Evolutionary conservation across 2,888 invertebrate species (phyloP).

Genomic region (Oscheius sp.): DNA sequence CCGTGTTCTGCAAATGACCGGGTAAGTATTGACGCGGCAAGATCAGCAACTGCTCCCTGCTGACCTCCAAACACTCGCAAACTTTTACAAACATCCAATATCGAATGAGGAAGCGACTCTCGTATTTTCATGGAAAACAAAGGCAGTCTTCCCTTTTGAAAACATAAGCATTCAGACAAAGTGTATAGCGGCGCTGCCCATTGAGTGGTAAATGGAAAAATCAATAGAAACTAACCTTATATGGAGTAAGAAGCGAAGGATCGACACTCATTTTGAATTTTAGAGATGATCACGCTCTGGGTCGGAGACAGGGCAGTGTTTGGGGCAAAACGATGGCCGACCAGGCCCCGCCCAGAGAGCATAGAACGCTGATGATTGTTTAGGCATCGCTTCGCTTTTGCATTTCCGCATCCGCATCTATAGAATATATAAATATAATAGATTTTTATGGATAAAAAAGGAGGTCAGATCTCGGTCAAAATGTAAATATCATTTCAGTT

Average conservation of each 20-base stretch:
- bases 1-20: slow-evolving; percentile 46
- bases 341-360: slow-evolving; percentile 6
- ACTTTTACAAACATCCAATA: neutral
- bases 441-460: no score
- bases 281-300: slow-evolving; percentile 14
- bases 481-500: no score
- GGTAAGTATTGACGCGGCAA: neutral
- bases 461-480: no score
- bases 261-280: slow-evolving; percentile 54
- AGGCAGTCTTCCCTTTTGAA: no score
- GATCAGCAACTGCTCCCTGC: neutral
- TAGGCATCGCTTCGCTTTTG: slow-evolving; percentile 2
- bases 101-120: no score
- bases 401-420: neutral
- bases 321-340: neutral
- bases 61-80: no score
- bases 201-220: no score
- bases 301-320: slow-evolving; percentile 22
- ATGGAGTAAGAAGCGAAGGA: slow-evolving; percentile 61
- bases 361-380: slow-evolving; percentile 17
- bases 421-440: no score
- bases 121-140: no score
- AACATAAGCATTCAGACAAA: no score
- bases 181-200: no score
- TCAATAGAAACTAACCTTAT: slow-evolving; percentile 48